A percentile compares a stretch with the other conserved stretches of the same genome.
These are phyloP conservation scores for Xenopus laevis DNA, from an alignment of 2,113 vertebrate genomes.

Conservation along the genomic window DNA sequence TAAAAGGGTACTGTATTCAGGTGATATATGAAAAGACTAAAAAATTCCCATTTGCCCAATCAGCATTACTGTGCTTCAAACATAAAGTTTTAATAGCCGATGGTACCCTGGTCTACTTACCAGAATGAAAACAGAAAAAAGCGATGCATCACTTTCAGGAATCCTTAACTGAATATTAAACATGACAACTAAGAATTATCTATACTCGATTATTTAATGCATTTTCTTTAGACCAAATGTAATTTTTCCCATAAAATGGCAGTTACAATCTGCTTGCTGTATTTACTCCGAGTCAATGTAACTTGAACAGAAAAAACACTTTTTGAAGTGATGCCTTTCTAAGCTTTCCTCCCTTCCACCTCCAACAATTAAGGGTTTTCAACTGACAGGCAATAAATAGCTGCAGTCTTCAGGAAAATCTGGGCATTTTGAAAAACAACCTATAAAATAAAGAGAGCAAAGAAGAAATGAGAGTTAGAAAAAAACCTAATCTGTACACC, in stretches of 20 bases:
- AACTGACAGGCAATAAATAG: conserved; percentile 55
- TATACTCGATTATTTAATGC: no score
- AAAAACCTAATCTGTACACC: conserved; percentile 57
- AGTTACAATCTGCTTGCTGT: no score
- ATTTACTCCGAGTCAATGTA: conserved; percentile 11
- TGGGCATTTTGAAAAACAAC: conserved; percentile 53
- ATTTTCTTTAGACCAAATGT: no score
- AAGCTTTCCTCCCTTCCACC: conserved; percentile 23
- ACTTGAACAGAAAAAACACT: conserved; percentile 40
- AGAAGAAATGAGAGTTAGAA: neutral
- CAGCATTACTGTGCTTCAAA: no score
- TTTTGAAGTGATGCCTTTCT: conserved; percentile 44
- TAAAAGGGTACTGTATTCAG: no score
- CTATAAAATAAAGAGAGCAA: conserved; percentile 54
- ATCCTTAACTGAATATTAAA: neutral
- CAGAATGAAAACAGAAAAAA: no score
- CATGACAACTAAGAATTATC: no score
- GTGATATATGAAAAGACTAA: no score
- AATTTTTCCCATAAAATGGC: neutral
- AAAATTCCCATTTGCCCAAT: no score
- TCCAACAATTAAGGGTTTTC: conserved; percentile 50
- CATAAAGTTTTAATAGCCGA: no score
- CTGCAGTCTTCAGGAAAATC: conserved; percentile 43
- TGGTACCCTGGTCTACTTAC: no score
- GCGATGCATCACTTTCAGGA: neutral